Conservation (phyloP, 2,113 vertebrate species). For the Pithys albifrons region DNA sequence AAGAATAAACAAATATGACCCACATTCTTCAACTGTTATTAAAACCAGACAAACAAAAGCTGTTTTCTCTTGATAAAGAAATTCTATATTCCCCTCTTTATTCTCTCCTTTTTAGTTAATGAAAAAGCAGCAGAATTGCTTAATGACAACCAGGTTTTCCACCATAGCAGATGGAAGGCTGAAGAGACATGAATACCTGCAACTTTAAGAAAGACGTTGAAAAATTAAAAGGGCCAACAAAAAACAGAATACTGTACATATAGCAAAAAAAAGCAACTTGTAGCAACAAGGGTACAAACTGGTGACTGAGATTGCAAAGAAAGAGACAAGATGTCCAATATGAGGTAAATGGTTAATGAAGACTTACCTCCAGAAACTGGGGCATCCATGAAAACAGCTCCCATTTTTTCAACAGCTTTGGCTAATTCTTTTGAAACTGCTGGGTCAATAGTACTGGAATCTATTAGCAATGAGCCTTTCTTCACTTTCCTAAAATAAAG, state of each 20-base stretch:
- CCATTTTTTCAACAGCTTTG: constrained; percentile 91
- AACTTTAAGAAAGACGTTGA: neutral
- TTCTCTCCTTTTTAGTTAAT: neutral
- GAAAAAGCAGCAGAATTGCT: neutral
- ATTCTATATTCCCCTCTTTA: neutral
- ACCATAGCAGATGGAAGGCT: neutral
- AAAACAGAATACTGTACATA: neutral
- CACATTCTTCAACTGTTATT: neutral
- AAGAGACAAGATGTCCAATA: neutral
- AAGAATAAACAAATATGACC: neutral
- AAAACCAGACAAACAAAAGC: neutral
- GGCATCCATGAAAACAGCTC: constrained; percentile 98
- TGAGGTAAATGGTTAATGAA: neutral
- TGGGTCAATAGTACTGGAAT: constrained; percentile 98
- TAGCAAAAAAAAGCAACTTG: neutral
- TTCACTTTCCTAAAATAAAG: constrained; percentile 89
- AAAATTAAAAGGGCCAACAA: neutral
- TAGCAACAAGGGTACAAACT: neutral
- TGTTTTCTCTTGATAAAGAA: neutral
- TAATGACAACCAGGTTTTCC: neutral
- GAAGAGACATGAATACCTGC: neutral
- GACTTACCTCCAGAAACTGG: constrained; percentile 95
- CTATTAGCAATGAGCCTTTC: constrained; percentile 95
- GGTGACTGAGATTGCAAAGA: neutral
- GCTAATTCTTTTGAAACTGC: constrained; percentile 93